Base-by-base conservation (phyloP, 2,797 vertebrate species). In the Thaleichthys pacificus region DNA sequence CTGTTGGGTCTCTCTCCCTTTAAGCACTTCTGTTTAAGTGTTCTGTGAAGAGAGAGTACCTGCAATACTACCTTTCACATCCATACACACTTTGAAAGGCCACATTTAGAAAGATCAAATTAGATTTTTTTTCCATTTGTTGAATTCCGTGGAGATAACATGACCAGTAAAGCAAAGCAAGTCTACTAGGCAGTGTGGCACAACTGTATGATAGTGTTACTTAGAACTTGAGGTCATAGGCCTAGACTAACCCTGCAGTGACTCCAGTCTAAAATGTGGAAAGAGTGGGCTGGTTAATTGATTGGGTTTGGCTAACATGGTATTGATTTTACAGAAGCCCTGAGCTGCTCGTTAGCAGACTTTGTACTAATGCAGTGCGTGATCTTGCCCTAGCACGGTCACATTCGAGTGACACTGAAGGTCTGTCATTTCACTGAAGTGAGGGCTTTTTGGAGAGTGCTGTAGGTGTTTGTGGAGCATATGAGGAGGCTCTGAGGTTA, bases 201-300 rank as follows among this genome's bases (percentile, higher is more conserved):
- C 1, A 17, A 15, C 4, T 19, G 9, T 19, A 4, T 12, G 5
- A 3, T 1, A 60, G 38, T 56, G 69, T 38, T 51, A 74, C 66
- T 64, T 0, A 0, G 22, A 47, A 60, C 1, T 1, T 49, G 42
- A 47, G 8, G 42, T 42, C 68, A 75, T 24, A 24, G 24, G 69
- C 21, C 8, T 8, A 57, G 24, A 2, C 28, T 76, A 51, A 74
- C 65, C 57, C 26, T 51, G 4, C 9, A 1, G 26, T 72, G 67
- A 74, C 67, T 64, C 22, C 26, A 30, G 15, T 42, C 54, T n/a
- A 8, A 57, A 24, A 73, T 64, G 78, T 60, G 60, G 62, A 57
- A 21, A 24, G 7, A 38, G 51, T 65, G 63, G 63, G 67, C 35
- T 15, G 17, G 9, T 63, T 72, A 68, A 70, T 54, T 51, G 14